Conservation (phyloP, 2,797 vertebrate genomes). For the Chaenodraco wilsoni region DNA sequence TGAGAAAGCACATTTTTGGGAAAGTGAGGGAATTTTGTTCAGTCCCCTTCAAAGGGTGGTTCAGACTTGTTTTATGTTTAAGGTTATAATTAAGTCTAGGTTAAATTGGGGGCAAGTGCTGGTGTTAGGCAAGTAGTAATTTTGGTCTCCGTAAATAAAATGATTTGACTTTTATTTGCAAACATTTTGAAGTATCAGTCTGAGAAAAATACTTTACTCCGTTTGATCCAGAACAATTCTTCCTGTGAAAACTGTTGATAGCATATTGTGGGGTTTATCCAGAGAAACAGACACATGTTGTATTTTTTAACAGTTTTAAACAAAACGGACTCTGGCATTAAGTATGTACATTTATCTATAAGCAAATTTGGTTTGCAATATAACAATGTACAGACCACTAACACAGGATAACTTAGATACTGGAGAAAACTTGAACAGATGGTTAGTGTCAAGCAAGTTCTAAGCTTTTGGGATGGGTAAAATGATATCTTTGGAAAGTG, state of each 20-base stretch:
- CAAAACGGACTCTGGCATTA: neutral
- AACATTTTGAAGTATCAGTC: slow-evolving; percentile 12
- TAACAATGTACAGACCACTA: neutral
- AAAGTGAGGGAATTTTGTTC: neutral
- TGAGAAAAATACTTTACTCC: neutral
- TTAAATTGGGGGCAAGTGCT: slow-evolving; percentile 30
- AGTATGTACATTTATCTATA: neutral
- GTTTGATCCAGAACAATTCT: neutral
- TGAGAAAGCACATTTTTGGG: slow-evolving; percentile 16
- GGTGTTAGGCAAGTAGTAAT: slow-evolving; percentile 23
- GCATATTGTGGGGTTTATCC: neutral
- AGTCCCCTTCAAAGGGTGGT: slow-evolving; percentile 4
- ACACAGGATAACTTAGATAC: neutral
- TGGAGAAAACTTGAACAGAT: neutral
- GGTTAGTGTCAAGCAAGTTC: neutral
- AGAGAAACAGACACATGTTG: neutral
- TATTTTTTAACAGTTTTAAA: no score
- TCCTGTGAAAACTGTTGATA: neutral
- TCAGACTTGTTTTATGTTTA: slow-evolving; percentile 20
- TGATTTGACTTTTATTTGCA: slow-evolving; percentile 29
- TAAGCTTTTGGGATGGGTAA: neutral
- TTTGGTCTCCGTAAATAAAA: slow-evolving; percentile 44
- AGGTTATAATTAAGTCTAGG: slow-evolving; percentile 39
- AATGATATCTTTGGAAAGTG: neutral
- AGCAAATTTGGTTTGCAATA: neutral